These are phyloP conservation scores for Carassius gibelio DNA, from an alignment of 2,113 vertebrate genomes.

Conservation along the genomic window DNA sequence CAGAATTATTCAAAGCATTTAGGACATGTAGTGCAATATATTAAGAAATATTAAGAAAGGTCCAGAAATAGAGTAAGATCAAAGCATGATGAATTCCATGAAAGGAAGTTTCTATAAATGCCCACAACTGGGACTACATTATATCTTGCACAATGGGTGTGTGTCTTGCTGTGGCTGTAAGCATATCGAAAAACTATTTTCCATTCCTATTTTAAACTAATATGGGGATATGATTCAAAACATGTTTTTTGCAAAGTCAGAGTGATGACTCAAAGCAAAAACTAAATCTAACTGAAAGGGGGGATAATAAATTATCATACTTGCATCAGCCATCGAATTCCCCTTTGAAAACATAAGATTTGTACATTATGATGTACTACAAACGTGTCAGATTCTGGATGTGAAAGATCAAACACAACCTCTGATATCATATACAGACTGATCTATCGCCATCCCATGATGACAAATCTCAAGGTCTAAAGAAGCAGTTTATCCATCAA, in stretches of 20 bases:
- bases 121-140: not conserved
- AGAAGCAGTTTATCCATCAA: not conserved
- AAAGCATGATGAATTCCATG: not conserved
- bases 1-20: not conserved
- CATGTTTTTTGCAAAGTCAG: constrained; percentile 6
- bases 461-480: not conserved
- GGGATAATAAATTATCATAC: constrained; percentile 9
- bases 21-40: not conserved
- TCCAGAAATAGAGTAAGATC: not conserved
- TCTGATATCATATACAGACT: not conserved
- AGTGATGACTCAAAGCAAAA: constrained; percentile 32
- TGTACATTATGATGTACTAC: not conserved
- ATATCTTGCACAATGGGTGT: constrained; percentile 6
- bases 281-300: not conserved
- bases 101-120: not conserved
- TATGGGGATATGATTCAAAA: constrained; percentile 6
- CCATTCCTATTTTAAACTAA: constrained; percentile 9
- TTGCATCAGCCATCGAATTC: constrained; percentile 10
- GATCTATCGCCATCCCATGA: not conserved
- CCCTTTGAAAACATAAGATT: constrained; percentile 17
- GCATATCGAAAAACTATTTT: constrained; percentile 17
- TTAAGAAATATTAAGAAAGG: too few species aligned
- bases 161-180: not conserved
- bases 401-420: not conserved
- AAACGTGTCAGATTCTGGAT: too few species aligned